Conservation (phyloP, 2,888 invertebrate species). For the Pandemis corylana region DNA sequence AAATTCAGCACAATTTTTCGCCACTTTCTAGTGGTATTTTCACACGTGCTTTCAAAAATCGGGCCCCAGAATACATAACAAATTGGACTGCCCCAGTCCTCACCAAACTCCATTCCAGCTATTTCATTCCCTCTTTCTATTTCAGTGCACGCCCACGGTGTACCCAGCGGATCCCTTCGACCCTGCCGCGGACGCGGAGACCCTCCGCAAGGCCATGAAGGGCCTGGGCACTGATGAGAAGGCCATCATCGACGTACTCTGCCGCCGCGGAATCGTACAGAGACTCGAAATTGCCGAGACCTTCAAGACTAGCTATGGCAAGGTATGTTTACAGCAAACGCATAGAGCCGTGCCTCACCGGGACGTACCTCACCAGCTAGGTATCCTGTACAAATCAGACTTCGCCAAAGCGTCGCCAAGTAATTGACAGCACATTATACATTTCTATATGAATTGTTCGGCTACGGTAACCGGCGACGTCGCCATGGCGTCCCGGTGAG, state of each 20-base stretch:
- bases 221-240: slow-evolving; percentile 97
- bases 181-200: slow-evolving; percentile 92
- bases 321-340: slow-evolving; percentile 79
- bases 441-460: too few relatives aligned
- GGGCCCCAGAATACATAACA: not conserved
- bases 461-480: too few relatives aligned
- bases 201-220: slow-evolving; percentile 95
- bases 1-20: too few relatives aligned
- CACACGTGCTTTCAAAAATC: too few relatives aligned
- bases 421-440: too few relatives aligned
- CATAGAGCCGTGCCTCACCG: too few relatives aligned
- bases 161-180: slow-evolving; percentile 95
- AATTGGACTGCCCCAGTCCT: not conserved
- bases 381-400: too few relatives aligned
- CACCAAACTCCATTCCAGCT: not conserved
- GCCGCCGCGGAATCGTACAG: slow-evolving; percentile 95
- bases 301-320: slow-evolving; percentile 96
- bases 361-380: too few relatives aligned
- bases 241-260: slow-evolving; percentile 95
- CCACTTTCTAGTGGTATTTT: too few relatives aligned
- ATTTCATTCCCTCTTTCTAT: slow-evolving; percentile 42
- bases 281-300: slow-evolving; percentile 95
- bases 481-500: too few relatives aligned
- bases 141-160: slow-evolving; percentile 94
- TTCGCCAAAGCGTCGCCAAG: too few relatives aligned